Evolutionary conservation across 2,888 invertebrate genomes (phyloP), one percentile per base, ranked within the genome.

Genomic region (Apantesis nais): DNA sequence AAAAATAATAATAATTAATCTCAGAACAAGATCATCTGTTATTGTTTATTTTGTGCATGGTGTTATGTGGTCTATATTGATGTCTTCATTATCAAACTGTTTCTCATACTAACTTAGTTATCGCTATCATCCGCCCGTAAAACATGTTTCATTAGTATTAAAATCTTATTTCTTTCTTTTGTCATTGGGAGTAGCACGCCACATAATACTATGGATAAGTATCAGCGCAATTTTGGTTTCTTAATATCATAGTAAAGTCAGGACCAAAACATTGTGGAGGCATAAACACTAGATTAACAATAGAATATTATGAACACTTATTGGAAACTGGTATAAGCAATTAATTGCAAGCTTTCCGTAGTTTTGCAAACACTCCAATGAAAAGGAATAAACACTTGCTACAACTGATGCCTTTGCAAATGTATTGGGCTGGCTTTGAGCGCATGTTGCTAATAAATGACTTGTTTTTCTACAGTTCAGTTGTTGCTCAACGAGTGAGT

Each of bases 381-480:
- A 60, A 58, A 64, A 25, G 60, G 52, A n/a, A 58, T 48, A 65
- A 65, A 52, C 34, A 60, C 60, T n/a, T 44, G 62, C 55, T 41
- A 64, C 48, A 58, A 55, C 9, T 58, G 68, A 80, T 93, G 92
- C 92, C 90, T 93, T 90, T 86, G 83, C 90, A 88, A 90, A 83
- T 83, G 83, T 83, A 84, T 92, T 92, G 92, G 91, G 91, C 88
- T 88, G 92, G 89, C 92, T 95, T 95, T 90, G 85, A 89, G 89
- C 93, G 93, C 94, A 95, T 94, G 94, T 94, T 92, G 94, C 94
- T 95, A 95, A 95, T 95, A 90, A 94, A 94, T 94, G 85, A 95
- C 95, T 95, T 95, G 93, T 95, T 94, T 95, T 95, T 95, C 95
- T 90, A 95, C 95, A 95, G 94, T 92, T 92, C 93, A 92, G 92